Percentiles rank a stretch among this genome's conserved stretches.
Evolutionary conservation across 2,113 vertebrate genomes (phyloP).

Genomic region (Odontophorus gujanensis): DNA sequence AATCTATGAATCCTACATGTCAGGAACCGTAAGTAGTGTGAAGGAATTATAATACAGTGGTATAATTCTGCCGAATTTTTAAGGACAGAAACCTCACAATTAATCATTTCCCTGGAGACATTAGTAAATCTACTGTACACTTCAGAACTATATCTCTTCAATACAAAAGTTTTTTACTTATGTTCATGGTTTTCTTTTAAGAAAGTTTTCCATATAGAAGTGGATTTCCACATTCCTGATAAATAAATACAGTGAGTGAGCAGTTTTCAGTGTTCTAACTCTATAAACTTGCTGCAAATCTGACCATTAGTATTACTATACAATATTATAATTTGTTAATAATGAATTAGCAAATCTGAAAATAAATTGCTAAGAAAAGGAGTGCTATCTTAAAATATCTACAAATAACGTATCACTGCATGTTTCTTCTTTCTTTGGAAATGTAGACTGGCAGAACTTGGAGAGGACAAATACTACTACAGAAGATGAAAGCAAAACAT

Average conservation of each 20-base stretch:
- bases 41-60: not conserved
- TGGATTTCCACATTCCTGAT: not conserved
- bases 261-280: not conserved
- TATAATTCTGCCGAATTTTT: not conserved
- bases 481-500: not conserved
- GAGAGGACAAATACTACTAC: not conserved
- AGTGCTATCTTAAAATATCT: not conserved
- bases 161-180: not conserved
- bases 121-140: not conserved
- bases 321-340: not conserved
- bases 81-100: not conserved
- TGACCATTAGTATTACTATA: not conserved
- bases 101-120: accelerated
- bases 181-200: not conserved
- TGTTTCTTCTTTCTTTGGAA: not conserved
- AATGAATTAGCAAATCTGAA: not conserved
- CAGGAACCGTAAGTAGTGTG: not conserved
- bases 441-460: not conserved
- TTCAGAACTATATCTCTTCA: not conserved
- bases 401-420: not conserved
- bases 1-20: not conserved
- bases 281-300: not conserved
- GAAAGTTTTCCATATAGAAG: not conserved
- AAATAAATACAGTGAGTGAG: not conserved
- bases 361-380: not conserved